Evolutionary conservation across 2,797 vertebrate genomes (phyloP).

Genomic region (Pipistrellus pygmaeus): DNA sequence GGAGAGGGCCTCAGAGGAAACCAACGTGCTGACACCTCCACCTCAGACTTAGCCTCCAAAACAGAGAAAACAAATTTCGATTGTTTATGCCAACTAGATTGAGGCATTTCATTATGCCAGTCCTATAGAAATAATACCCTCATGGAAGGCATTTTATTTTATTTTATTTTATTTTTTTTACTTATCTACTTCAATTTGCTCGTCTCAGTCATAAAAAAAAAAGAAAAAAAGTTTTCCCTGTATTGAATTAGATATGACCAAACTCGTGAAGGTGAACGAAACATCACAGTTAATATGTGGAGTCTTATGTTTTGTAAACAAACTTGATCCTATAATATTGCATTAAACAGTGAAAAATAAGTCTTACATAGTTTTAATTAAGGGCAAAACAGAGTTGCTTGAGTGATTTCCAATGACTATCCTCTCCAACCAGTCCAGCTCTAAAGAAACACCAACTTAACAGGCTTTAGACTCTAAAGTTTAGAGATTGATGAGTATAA

Average conservation of each 20-base stretch:
- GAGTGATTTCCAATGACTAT: background rate
- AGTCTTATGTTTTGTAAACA: background rate
- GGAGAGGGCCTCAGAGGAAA: accelerated
- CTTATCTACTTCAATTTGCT: background rate
- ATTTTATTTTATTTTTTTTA: background rate
- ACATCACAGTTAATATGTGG: background rate
- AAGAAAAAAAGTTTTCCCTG: background rate
- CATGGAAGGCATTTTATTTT: background rate
- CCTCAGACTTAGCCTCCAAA: background rate
- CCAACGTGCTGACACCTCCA: background rate
- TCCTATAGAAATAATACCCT: background rate
- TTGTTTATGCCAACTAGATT: background rate
- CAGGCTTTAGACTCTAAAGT: background rate
- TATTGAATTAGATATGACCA: background rate
- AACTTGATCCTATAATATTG: background rate
- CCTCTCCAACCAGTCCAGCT: background rate
- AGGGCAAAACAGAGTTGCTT: background rate
- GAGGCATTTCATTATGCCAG: background rate
- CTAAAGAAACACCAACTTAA: background rate
- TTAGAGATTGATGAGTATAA: background rate
- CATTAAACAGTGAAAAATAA: background rate
- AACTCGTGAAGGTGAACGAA: background rate
- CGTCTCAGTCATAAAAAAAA: background rate
- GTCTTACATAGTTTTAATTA: background rate
- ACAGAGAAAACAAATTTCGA: background rate